Evolutionary conservation across 2,888 invertebrate species (phyloP).

Genomic region (Phytoseiulus persimilis): DNA sequence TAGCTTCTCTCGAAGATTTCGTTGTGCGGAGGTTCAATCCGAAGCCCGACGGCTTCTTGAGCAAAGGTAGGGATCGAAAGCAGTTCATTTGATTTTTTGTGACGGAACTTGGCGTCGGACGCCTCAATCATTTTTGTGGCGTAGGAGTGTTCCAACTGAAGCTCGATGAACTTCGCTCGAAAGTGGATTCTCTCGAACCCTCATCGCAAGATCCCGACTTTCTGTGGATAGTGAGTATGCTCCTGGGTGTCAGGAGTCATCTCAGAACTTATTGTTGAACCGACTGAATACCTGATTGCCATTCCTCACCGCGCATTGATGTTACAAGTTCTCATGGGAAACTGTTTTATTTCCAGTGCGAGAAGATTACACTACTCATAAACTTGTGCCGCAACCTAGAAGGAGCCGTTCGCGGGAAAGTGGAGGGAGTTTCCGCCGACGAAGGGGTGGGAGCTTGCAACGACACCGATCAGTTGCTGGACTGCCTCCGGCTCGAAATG

Average conservation of each 20-base stretch:
- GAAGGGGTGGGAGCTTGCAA: conserved; percentile 20
- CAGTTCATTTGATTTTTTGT: too few species aligned
- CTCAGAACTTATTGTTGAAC: too few species aligned
- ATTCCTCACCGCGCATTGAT: too few species aligned
- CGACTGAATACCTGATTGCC: too few species aligned
- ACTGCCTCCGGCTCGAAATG: conserved; percentile 17
- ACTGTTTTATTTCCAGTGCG: neutral
- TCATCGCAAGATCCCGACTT: neutral
- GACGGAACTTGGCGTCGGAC: too few species aligned
- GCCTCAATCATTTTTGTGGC: too few species aligned
- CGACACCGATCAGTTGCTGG: conserved; percentile 26
- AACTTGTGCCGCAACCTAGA: conserved; percentile 27
- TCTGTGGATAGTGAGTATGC: conserved; percentile 8
- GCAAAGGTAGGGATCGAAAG: neutral
- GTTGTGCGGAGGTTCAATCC: neutral
- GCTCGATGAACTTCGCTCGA: conserved; percentile 31
- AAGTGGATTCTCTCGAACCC: neutral
- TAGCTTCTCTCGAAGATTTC: conserved; percentile 15
- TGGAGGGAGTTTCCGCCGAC: neutral
- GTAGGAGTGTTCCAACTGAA: conserved; percentile 13
- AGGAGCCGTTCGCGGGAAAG: neutral
- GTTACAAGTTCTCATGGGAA: too few species aligned
- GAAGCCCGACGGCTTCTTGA: neutral
- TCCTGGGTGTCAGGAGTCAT: too few species aligned
- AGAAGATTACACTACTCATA: conserved; percentile 16